phyloP scores from a whole-genome alignment of 2,888 invertebrate species.

The Eupithecia inturbata region DNA sequence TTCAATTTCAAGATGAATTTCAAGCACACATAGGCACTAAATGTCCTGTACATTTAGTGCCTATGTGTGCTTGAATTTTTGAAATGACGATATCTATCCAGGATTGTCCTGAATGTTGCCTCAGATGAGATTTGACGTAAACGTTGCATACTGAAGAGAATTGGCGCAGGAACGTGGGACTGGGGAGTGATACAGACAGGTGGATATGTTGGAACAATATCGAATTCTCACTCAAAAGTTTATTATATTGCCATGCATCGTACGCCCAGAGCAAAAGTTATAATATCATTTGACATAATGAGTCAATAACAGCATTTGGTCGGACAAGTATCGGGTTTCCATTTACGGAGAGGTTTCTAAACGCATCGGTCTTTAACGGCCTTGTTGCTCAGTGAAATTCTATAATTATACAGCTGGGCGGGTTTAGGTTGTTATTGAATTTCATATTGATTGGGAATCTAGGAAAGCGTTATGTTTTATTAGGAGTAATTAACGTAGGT shows the following conservation, averaged over 20 bases:
- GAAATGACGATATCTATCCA: background rate
- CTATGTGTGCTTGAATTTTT: too few relatives aligned
- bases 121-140: too few relatives aligned
- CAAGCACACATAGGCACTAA: background rate
- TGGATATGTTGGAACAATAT: background rate
- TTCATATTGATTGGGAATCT: background rate
- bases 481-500: background rate
- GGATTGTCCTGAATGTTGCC: background rate
- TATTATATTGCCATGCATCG: conserved; percentile 3
- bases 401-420: conserved; percentile 31
- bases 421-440: conserved; percentile 12
- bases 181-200: background rate
- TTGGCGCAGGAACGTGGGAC: background rate
- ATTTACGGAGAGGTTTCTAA: conserved; percentile 56
- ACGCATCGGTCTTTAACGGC: conserved; percentile 43
- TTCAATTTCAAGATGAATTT: background rate
- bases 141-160: background rate
- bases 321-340: conserved; percentile 55
- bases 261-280: conserved; percentile 24
- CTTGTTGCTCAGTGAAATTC: conserved; percentile 45
- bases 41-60: too few relatives aligned
- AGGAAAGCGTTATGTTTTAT: background rate
- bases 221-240: conserved; percentile 8
- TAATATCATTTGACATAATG: conserved; percentile 53
- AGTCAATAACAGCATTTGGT: conserved; percentile 56